These are phyloP conservation scores for Sminthurides aquaticus DNA, from an alignment of 2,888 invertebrate genomes.

Conservation along the genomic window DNA sequence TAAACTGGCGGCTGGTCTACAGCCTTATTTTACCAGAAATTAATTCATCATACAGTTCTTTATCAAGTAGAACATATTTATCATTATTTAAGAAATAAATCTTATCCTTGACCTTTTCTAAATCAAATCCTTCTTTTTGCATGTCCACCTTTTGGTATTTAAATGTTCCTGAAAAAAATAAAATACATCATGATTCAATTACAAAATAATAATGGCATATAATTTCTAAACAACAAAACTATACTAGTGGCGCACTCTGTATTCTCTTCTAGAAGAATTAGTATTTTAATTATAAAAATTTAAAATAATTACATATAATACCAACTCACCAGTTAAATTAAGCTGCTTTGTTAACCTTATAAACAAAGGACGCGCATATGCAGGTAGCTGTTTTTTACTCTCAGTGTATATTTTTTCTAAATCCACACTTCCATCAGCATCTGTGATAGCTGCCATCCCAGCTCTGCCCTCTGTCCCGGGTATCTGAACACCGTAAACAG, in stretches of 20 bases:
- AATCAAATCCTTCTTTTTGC: conserved; percentile 74
- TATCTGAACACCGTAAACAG: conserved; percentile 83
- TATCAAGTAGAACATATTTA: conserved; percentile 63
- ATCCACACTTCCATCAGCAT: conserved; percentile 44
- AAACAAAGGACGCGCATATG: conserved; percentile 17
- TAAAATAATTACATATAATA: not conserved
- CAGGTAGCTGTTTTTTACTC: conserved; percentile 3
- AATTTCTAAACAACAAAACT: too few relatives aligned
- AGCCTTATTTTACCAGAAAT: too few relatives aligned
- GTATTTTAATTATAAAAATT: not conserved
- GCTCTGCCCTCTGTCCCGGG: conserved; percentile 48
- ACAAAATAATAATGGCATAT: too few relatives aligned
- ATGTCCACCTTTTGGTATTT: conserved; percentile 85
- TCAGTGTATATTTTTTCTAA: conserved; percentile 26
- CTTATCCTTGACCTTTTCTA: conserved; percentile 57
- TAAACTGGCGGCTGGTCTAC: too few relatives aligned
- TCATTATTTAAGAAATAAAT: conserved; percentile 67
- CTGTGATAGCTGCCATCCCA: conserved; percentile 54
- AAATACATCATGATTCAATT: conserved; percentile 5
- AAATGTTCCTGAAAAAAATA: conserved; percentile 69
- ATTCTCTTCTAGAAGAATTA: too few relatives aligned
- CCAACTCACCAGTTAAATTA: conserved; percentile 16
- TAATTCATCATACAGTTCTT: conserved; percentile 56
- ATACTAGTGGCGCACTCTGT: too few relatives aligned
- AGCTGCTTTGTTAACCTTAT: conserved; percentile 54